Evolutionary conservation across 2,113 vertebrate genomes (phyloP).

Genomic region (Ciconia maguari): DNA sequence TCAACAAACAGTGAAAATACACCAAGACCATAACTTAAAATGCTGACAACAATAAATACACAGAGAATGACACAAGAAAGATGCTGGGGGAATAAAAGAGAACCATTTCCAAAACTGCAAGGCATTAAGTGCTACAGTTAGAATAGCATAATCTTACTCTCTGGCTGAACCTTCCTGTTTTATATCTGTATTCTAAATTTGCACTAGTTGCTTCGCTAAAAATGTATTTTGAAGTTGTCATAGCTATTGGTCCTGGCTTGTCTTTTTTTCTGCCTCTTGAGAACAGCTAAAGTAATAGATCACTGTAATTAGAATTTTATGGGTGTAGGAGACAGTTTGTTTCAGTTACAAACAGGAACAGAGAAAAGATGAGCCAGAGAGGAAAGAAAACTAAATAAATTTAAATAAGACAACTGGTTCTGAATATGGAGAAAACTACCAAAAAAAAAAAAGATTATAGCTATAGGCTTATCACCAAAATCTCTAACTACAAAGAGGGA

Average conservation of each 20-base stretch:
- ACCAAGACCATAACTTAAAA: constrained; percentile 26
- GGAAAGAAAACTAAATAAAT: background rate
- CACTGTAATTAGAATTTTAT: constrained; percentile 23
- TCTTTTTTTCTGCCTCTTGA: constrained; percentile 16
- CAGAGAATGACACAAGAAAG: background rate
- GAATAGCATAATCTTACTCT: constrained; percentile 43
- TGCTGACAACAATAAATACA: background rate
- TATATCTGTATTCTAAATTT: constrained; percentile 58
- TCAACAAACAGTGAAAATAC: constrained; percentile 25
- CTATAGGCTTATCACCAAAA: background rate
- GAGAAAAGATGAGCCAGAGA: background rate
- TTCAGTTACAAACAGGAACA: background rate
- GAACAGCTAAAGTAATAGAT: constrained; percentile 46
- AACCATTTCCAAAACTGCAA: background rate
- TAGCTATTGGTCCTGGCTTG: constrained; percentile 25
- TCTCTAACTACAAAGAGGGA: background rate
- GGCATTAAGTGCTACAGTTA: background rate
- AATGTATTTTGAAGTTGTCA: constrained; percentile 43
- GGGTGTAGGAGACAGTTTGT: background rate
- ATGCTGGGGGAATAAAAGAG: background rate
- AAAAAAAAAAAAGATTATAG: background rate
- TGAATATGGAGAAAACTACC: background rate
- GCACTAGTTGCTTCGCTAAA: constrained; percentile 43
- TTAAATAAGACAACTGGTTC: background rate
- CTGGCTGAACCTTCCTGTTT: constrained; percentile 39